Evolutionary conservation across 1,140 invertebrate genomes (phyloP).

Genomic region (Anoplolepis gracilipes): DNA sequence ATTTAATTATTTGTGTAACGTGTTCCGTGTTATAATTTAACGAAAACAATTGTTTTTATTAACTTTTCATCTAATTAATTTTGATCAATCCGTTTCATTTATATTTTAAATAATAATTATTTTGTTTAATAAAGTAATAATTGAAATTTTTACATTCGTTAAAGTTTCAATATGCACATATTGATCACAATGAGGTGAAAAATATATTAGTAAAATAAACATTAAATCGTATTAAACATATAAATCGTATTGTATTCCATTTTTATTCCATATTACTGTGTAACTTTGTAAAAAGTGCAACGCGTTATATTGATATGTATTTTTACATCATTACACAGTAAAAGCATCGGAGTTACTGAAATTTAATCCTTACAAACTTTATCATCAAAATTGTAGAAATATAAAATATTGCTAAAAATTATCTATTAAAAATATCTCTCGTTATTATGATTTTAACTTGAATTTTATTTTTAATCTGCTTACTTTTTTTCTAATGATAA

Average conservation of each 20-base stretch:
- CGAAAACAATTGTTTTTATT: no score
- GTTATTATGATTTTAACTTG: constrained; percentile 22
- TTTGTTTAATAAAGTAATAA: constrained; percentile 7
- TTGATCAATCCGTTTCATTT: no score
- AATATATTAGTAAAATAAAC: constrained; percentile 44
- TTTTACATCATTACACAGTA: constrained; percentile 52
- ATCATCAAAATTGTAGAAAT: constrained; percentile 43
- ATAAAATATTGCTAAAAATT: constrained; percentile 52
- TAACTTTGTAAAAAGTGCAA: constrained; percentile 40
- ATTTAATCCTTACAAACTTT: constrained; percentile 42
- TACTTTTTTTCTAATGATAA: neutral
- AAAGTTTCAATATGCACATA: constrained; percentile 31
- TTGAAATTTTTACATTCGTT: constrained; percentile 41
- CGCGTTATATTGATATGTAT: constrained; percentile 29
- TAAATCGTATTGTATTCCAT: constrained; percentile 50
- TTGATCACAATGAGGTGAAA: constrained; percentile 40
- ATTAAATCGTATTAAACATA: constrained; percentile 42
- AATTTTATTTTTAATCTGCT: constrained; percentile 14
- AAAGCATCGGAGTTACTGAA: constrained; percentile 44
- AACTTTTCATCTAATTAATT: no score
- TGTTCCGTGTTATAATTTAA: no score
- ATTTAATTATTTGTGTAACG: no score
- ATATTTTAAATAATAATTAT: no score
- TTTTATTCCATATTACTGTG: constrained; percentile 51
- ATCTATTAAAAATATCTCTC: constrained; percentile 9